These are phyloP conservation scores for Pachycephala philippinensis DNA, from an alignment of 2,113 vertebrate genomes.

Conservation along the genomic window DNA sequence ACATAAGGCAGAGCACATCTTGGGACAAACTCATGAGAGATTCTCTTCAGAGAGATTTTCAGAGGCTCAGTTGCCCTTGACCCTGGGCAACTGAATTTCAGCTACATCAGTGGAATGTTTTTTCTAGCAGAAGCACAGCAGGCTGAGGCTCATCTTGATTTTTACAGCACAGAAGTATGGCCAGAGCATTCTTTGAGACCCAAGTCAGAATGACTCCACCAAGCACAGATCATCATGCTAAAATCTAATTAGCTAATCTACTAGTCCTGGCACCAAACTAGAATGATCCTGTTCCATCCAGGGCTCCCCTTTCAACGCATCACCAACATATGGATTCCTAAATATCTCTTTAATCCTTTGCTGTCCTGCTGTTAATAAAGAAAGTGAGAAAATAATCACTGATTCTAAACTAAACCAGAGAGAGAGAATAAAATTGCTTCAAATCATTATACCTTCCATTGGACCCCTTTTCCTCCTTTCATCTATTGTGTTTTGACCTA, in stretches of 20 bases:
- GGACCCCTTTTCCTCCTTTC: background rate
- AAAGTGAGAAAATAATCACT: background rate
- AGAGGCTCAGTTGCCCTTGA: background rate
- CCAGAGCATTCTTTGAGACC: background rate
- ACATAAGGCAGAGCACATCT: background rate
- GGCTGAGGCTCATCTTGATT: background rate
- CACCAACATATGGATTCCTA: background rate
- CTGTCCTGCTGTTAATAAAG: background rate
- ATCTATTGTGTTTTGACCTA: background rate
- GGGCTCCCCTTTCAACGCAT: background rate
- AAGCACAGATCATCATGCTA: background rate
- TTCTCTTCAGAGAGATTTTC: background rate
- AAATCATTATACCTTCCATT: background rate
- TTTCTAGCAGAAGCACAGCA: background rate
- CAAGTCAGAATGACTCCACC: background rate
- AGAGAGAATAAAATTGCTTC: background rate
- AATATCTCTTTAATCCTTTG: background rate
- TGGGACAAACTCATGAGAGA: background rate
- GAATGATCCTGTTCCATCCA: background rate
- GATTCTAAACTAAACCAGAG: background rate
- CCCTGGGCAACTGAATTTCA: background rate
- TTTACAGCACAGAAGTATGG: background rate
- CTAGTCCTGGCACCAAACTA: background rate
- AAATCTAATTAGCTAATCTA: background rate
- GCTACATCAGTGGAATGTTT: background rate